Evolutionary conservation across 2,113 vertebrate species (phyloP).

Genomic region (Onychostoma macrolepis): DNA sequence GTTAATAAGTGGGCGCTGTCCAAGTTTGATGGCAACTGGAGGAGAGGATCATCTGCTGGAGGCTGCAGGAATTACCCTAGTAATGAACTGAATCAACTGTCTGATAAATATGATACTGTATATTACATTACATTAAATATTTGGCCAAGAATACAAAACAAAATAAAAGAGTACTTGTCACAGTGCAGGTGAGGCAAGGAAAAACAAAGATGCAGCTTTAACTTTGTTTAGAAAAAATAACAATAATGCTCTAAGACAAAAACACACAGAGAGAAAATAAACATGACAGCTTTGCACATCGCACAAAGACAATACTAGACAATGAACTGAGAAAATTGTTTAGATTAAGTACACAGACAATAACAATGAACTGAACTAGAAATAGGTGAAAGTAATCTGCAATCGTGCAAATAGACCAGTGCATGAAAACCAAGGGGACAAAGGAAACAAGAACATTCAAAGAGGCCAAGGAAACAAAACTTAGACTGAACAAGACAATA

Average conservation of each 20-base stretch:
- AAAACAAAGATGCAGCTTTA: neutral
- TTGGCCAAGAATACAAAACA: neutral
- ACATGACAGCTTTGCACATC: too few relatives aligned
- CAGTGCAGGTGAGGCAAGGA: neutral
- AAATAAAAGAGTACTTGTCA: neutral
- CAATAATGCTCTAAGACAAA: neutral
- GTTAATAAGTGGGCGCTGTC: constrained; percentile 87
- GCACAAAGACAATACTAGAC: too few relatives aligned
- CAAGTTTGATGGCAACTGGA: constrained; percentile 87
- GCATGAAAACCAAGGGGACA: neutral
- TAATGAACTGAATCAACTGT: constrained; percentile 59
- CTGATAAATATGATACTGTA: neutral
- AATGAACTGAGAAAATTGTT: too few relatives aligned
- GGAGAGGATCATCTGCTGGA: constrained; percentile 84
- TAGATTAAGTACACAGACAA: too few relatives aligned
- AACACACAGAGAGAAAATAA: neutral
- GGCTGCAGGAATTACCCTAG: constrained; percentile 87
- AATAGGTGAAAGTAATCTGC: neutral
- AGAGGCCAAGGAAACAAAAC: neutral
- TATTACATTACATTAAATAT: neutral
- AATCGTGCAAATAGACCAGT: neutral
- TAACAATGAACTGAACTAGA: too few relatives aligned
- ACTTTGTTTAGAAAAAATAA: neutral
- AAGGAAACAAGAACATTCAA: neutral
- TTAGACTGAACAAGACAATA: neutral